Conservation (phyloP, 2,113 vertebrate species). For the Pseudopodoces humilis region DNA sequence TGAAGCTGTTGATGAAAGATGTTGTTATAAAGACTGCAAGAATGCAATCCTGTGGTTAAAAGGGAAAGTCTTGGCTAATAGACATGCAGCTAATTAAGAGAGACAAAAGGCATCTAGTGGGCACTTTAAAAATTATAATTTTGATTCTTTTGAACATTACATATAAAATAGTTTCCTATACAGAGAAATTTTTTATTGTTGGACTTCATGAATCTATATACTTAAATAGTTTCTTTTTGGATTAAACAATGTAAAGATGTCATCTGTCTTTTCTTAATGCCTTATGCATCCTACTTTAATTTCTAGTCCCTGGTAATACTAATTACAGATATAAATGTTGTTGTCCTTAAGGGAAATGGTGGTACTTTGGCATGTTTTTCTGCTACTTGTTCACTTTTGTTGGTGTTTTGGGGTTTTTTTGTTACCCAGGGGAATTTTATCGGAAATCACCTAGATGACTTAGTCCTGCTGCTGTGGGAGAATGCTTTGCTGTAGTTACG, state of each 20-base stretch:
- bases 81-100: background rate
- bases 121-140: background rate
- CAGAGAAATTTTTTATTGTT: background rate
- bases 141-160: background rate
- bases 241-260: background rate
- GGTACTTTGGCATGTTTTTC: background rate
- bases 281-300: background rate
- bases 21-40: constrained; percentile 12
- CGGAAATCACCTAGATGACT: background rate
- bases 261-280: background rate
- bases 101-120: constrained; percentile 39
- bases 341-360: background rate
- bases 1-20: constrained; percentile 48
- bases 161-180: background rate
- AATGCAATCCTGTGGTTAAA: constrained; percentile 65
- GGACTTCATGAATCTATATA: background rate
- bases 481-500: background rate
- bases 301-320: background rate
- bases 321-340: background rate
- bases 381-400: background rate
- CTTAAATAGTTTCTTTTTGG: background rate
- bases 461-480: background rate
- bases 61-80: constrained; percentile 65
- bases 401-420: background rate
- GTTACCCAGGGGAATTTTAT: background rate